phyloP scores from a whole-genome alignment of 2,113 vertebrate genomes.

The Scomber japonicus region DNA sequence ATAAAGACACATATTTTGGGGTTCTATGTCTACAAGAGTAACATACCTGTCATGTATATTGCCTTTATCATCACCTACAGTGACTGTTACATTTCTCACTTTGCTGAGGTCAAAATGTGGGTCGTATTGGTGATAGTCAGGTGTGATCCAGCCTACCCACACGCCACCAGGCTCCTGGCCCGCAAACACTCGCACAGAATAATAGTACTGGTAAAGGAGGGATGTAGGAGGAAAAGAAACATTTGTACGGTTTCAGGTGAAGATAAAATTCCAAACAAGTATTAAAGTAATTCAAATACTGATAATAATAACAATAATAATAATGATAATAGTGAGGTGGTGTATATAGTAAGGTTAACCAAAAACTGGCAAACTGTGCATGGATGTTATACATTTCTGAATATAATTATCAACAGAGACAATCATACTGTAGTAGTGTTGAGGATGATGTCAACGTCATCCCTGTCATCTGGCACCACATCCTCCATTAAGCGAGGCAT shows the following conservation, averaged over 20 bases:
- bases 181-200: conserved; percentile 91
- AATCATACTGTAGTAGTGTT: conserved; percentile 91
- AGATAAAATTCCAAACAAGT: background rate
- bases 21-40: background rate
- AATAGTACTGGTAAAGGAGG: conserved; percentile 88
- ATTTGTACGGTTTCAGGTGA: background rate
- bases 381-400: background rate
- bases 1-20: background rate
- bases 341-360: background rate
- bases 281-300: no score
- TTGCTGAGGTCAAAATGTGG: conserved; percentile 91
- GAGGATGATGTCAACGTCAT: conserved; percentile 92
- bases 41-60: conserved; percentile 93
- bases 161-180: conserved; percentile 92
- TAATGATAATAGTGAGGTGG: no score
- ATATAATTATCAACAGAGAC: background rate
- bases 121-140: conserved; percentile 94
- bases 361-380: background rate
- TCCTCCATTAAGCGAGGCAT: conserved; percentile 91
- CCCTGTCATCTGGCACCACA: conserved; percentile 92
- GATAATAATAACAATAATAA: no score
- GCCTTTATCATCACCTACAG: conserved; percentile 93
- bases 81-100: conserved; percentile 92
- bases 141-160: conserved; percentile 95
- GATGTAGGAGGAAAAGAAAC: conserved; percentile 10